A percentile compares a stretch with the other conserved stretches of the same genome.
phyloP scores from a whole-genome alignment of 2,113 vertebrate species.

The Psephotus haematonotus region DNA sequence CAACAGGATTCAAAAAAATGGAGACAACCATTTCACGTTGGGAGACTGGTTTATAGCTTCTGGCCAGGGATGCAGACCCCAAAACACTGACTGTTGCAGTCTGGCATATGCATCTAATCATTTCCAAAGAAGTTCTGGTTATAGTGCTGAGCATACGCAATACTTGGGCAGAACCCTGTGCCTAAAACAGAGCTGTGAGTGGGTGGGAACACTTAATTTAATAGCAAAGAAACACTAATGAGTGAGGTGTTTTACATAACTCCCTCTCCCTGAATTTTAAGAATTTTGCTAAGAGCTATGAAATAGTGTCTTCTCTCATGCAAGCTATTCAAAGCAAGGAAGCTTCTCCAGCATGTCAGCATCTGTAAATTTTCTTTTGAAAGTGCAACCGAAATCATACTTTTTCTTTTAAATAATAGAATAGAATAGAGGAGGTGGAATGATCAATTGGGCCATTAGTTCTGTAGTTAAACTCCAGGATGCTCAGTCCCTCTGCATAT shows the following conservation, averaged over 20 bases:
- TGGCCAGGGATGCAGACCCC: not conserved
- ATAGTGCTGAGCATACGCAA: not conserved
- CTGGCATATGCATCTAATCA: not conserved
- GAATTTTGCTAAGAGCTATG: not conserved
- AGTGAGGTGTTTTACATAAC: not conserved
- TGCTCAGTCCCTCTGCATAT: not conserved
- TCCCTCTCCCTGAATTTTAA: not conserved
- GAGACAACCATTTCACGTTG: not conserved
- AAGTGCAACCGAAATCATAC: not conserved
- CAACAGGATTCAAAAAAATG: not conserved
- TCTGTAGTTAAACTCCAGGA: not conserved
- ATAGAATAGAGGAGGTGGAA: not conserved
- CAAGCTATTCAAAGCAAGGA: not conserved
- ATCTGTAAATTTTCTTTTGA: not conserved
- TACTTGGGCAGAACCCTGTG: not conserved
- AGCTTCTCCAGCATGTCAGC: not conserved
- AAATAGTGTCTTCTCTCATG: not conserved
- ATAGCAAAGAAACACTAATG: not conserved
- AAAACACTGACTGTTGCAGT: not conserved
- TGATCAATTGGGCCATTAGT: not conserved
- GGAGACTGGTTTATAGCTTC: not conserved
- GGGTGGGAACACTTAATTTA: not conserved
- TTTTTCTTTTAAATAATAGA: not conserved
- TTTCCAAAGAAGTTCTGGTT: not conserved
- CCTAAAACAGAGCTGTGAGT: not conserved